These are phyloP conservation scores for Dendroctonus valens DNA, from an alignment of 1,140 invertebrate genomes.

Conservation along the genomic window DNA sequence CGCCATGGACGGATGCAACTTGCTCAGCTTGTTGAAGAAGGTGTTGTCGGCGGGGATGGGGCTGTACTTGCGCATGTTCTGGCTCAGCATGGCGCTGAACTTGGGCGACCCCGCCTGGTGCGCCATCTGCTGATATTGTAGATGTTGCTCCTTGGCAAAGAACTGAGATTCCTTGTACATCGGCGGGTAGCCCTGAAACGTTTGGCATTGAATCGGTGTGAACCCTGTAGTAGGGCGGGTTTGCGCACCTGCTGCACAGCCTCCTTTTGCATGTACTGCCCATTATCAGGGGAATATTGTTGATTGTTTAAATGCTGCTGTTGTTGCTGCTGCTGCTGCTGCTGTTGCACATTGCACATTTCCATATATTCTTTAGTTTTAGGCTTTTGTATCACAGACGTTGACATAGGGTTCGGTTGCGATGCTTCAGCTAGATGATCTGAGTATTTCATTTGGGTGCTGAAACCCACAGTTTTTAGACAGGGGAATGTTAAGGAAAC, in stretches of 20 bases:
- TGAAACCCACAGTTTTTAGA: constrained; percentile 15
- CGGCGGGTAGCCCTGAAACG: constrained; percentile 31
- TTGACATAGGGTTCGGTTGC: constrained; percentile 38
- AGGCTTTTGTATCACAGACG: constrained; percentile 43
- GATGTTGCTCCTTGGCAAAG: constrained; percentile 34
- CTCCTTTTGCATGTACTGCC: constrained; percentile 42
- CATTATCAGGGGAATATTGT: constrained; percentile 33
- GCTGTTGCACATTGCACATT: constrained; percentile 43
- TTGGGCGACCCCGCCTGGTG: constrained; percentile 18
- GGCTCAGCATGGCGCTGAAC: constrained; percentile 35
- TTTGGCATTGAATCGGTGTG: neutral
- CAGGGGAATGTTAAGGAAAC: neutral
- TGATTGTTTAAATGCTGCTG: constrained; percentile 36
- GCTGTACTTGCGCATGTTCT: constrained; percentile 36
- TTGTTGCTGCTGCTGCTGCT: neutral
- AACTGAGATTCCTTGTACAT: constrained; percentile 41
- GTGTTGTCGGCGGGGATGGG: constrained; percentile 33
- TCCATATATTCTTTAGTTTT: constrained; percentile 47
- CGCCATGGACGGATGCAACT: constrained; percentile 42
- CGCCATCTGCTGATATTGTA: constrained; percentile 25
- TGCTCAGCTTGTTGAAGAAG: constrained; percentile 41
- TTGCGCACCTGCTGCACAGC: constrained; percentile 25
- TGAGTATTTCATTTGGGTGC: constrained; percentile 46
- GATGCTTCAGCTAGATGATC: constrained; percentile 42
- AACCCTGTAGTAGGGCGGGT: neutral